phyloP scores from a whole-genome alignment of 2,113 vertebrate genomes.

The Tupaia tana region DNA sequence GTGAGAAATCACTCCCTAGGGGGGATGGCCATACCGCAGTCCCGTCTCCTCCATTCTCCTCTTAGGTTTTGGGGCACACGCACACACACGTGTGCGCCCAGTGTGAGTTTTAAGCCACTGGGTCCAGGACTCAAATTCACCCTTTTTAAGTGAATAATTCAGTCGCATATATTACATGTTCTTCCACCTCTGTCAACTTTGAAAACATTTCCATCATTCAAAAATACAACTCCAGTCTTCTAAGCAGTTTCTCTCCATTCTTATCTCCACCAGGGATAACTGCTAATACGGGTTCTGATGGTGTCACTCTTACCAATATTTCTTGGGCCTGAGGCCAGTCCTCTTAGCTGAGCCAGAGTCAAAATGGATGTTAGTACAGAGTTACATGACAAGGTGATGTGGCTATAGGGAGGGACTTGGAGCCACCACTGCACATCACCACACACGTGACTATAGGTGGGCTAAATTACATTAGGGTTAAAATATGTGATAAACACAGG shows the following conservation, averaged over 20 bases:
- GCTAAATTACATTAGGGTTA: neutral
- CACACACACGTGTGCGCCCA: too few species aligned
- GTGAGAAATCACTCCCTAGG: too few species aligned
- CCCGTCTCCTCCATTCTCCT: too few species aligned
- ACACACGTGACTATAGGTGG: neutral
- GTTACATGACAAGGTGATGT: too few species aligned
- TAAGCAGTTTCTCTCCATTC: neutral
- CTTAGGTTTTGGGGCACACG: too few species aligned
- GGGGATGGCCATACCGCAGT: too few species aligned
- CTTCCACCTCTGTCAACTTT: neutral
- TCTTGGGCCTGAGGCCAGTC: neutral
- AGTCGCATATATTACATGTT: neutral
- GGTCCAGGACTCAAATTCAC: too few species aligned
- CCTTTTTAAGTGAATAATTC: neutral
- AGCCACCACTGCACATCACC: neutral
- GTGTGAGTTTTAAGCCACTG: too few species aligned
- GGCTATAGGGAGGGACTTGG: neutral
- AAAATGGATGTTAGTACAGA: neutral
- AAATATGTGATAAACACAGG: neutral
- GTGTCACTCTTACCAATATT: neutral
- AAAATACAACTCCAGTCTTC: neutral
- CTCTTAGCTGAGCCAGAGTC: neutral
- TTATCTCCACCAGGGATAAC: neutral
- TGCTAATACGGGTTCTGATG: neutral
- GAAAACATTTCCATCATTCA: neutral